A percentile compares a stretch with the other conserved stretches of the same genome.
Conservation (phyloP, 2,113 vertebrate genomes). For the Phyllopteryx taeniolatus region DNA sequence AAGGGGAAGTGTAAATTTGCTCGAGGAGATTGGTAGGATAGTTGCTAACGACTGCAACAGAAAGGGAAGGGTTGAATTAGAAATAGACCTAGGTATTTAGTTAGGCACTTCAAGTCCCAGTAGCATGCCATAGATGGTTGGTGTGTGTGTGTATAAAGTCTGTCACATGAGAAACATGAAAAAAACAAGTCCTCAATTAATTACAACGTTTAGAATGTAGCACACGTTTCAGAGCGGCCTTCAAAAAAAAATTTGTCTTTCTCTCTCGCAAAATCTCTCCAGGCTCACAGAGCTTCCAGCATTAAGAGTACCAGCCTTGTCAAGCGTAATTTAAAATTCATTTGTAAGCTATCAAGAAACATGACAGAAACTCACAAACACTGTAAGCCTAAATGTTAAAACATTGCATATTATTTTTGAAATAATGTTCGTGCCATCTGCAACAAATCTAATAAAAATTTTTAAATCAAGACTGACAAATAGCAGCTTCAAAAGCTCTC, state of each 20-base stretch:
- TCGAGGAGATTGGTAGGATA: no score
- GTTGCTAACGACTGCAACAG: no score
- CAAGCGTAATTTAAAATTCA: slow-evolving; percentile 23
- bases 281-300: slow-evolving; percentile 7
- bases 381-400: slow-evolving; percentile 17
- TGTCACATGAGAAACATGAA: slow-evolving; percentile 2
- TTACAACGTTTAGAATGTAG: slow-evolving; percentile 12
- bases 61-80: no score
- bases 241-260: slow-evolving; percentile 16
- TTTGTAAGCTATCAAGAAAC: slow-evolving; percentile 15
- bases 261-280: slow-evolving; percentile 5
- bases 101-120: slow-evolving; percentile 21
- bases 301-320: slow-evolving; percentile 19
- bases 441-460: slow-evolving; percentile 44
- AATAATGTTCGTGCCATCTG: slow-evolving; percentile 39
- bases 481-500: slow-evolving; percentile 30
- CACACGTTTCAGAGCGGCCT: slow-evolving; percentile 11
- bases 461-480: slow-evolving; percentile 43
- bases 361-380: slow-evolving; percentile 17
- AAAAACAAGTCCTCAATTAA: slow-evolving; percentile 26
- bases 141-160: slow-evolving; percentile 2
- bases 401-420: slow-evolving; percentile 18
- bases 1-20: no score
- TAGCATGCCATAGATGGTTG: slow-evolving; percentile 3
- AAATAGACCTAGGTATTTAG: slow-evolving; percentile 43